These are phyloP conservation scores for Serrognathus titanus DNA, from an alignment of 2,888 invertebrate species.

Conservation along the genomic window DNA sequence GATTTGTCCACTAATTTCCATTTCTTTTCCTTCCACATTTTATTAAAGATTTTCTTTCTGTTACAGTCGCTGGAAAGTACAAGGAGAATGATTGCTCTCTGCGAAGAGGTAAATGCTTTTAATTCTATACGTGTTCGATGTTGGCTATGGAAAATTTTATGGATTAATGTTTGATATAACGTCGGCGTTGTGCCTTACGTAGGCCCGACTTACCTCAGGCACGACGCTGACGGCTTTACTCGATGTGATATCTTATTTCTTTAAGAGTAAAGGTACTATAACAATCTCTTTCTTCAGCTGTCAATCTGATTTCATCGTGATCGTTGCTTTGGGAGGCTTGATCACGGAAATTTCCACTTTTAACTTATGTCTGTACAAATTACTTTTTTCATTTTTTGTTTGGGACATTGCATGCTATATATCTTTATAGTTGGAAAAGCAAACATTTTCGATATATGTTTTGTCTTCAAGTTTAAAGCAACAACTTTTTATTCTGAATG, in stretches of 20 bases:
- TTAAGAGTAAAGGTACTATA: not conserved
- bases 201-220: not conserved
- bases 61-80: conserved; percentile 90
- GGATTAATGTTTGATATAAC: conserved; percentile 1
- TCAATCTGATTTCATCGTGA: no score
- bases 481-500: no score
- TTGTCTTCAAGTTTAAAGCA: no score
- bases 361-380: not conserved
- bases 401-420: no score
- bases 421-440: no score
- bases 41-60: not conserved
- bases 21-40: not conserved
- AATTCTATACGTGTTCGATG: conserved; percentile 16
- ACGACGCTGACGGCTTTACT: not conserved
- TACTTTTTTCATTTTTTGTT: no score
- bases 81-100: conserved; percentile 86
- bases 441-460: no score
- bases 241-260: not conserved
- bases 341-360: conserved; percentile 14
- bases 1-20: no score
- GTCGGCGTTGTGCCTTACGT: not conserved
- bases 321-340: conserved; percentile 13
- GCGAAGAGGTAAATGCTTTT: conserved; percentile 78
- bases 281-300: no score
- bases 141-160: conserved; percentile 14